These are phyloP conservation scores for Litoditis marina DNA, from an alignment of 2,888 invertebrate genomes.

Conservation along the genomic window DNA sequence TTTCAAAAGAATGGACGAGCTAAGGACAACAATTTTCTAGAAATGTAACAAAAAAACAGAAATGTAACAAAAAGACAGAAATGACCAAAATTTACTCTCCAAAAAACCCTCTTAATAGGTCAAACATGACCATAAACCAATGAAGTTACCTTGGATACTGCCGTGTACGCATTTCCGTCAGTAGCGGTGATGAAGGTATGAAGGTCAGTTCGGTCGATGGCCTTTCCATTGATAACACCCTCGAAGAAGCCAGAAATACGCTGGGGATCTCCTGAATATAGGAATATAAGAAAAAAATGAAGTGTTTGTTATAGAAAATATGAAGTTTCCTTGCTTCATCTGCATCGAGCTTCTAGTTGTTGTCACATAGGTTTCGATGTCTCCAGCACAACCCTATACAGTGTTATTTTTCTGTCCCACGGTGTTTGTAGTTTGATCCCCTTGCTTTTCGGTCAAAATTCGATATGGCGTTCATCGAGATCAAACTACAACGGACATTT, in stretches of 20 bases:
- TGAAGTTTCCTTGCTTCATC: too few relatives aligned
- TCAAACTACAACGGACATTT: too few relatives aligned
- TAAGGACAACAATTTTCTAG: not conserved
- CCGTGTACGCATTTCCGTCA: slow-evolving; percentile 46
- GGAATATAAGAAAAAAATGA: not conserved
- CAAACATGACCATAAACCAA: not conserved
- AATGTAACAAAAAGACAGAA: not conserved
- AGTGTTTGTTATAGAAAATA: too few relatives aligned
- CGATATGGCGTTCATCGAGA: too few relatives aligned
- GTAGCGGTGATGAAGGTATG: slow-evolving; percentile 80
- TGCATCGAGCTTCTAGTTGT: too few relatives aligned
- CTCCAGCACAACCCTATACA: too few relatives aligned
- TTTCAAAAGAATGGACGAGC: not conserved
- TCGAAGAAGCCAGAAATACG: slow-evolving; percentile 84
- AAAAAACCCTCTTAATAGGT: not conserved
- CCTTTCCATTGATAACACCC: slow-evolving; percentile 77
- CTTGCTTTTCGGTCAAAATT: too few relatives aligned
- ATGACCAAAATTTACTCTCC: too few relatives aligned
- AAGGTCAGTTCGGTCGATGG: slow-evolving; percentile 75
- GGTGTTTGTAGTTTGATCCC: too few relatives aligned
- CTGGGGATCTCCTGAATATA: slow-evolving; percentile 73
- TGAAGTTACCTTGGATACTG: slow-evolving; percentile 26
- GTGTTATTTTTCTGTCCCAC: too few relatives aligned
- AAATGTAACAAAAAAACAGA: not conserved
- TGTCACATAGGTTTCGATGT: too few relatives aligned